Conservation (phyloP, 2,888 invertebrate genomes). For the Sinodicranocentrus sp. region DNA sequence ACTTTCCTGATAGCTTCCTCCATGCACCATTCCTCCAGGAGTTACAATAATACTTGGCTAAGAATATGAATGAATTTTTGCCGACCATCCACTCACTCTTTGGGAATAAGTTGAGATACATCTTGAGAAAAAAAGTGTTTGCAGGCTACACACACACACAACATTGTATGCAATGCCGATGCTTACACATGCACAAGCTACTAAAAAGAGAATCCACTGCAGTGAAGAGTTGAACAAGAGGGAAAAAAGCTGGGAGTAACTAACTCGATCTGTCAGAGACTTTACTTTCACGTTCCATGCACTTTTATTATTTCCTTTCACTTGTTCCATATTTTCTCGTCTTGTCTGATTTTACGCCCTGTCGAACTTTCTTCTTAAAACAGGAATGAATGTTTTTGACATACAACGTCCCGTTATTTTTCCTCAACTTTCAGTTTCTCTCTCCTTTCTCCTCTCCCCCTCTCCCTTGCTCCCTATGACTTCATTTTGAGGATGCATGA, state of each 20-base stretch:
- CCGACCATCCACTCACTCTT: no score
- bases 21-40: no score
- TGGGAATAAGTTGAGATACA: no score
- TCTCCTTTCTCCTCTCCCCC: conserved; percentile 7
- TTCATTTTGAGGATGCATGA: not conserved
- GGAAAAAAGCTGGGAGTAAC: conserved; percentile 36
- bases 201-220: not conserved
- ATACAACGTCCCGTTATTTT: conserved; percentile 64
- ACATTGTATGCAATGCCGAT: not conserved
- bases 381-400: conserved; percentile 76
- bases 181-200: not conserved
- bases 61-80: conserved; percentile 41
- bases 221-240: conserved; percentile 30
- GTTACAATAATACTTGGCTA: no score
- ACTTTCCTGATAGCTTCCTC: no score
- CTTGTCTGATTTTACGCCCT: conserved; percentile 76
- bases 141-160: not conserved
- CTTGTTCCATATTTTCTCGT: conserved; percentile 75
- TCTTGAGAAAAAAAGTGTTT: no score
- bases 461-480: not conserved
- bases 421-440: conserved; percentile 23
- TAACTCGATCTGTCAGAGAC: conserved; percentile 68
- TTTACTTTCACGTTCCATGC: conserved; percentile 69
- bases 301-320: conserved; percentile 74
- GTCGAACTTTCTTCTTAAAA: conserved; percentile 72